Percentiles rank a stretch among this genome's conserved stretches.
phyloP scores from a whole-genome alignment of 2,113 vertebrate genomes.

The Xiphophorus hellerii region DNA sequence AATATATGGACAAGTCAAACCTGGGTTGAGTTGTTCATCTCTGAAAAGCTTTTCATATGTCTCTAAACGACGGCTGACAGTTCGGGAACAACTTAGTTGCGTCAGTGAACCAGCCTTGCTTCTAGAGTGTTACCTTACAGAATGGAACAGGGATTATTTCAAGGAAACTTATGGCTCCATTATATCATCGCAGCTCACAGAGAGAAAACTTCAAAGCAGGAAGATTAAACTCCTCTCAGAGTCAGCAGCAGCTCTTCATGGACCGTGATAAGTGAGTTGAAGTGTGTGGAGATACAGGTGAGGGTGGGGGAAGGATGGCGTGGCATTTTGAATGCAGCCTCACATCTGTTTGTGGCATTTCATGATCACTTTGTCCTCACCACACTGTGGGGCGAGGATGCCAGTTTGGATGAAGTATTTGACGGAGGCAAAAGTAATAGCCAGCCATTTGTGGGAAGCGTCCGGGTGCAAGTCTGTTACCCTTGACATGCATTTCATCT shows the following conservation, averaged over 20 bases:
- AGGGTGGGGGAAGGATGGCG: conserved; percentile 16
- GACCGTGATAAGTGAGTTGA: conserved; percentile 15
- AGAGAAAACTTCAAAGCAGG: conserved; percentile 29
- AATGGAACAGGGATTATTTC: conserved; percentile 22
- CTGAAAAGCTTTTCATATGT: conserved; percentile 16
- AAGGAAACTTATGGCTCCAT: conserved; percentile 31
- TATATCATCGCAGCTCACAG: conserved; percentile 30
- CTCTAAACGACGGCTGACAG: conserved; percentile 26
- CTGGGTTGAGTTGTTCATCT: not conserved
- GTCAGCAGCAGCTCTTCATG: conserved; percentile 21
- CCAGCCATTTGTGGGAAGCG: conserved; percentile 53
- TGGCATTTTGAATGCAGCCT: conserved; percentile 27
- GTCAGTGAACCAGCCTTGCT: conserved; percentile 34
- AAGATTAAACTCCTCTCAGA: conserved; percentile 23
- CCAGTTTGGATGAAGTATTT: conserved; percentile 52
- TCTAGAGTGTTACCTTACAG: conserved; percentile 15
- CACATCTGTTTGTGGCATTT: conserved; percentile 62
- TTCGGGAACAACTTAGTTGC: conserved; percentile 45
- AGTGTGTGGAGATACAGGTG: conserved; percentile 15
- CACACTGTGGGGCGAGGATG: conserved; percentile 32
- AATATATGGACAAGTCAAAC: not conserved
- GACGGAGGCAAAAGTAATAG: conserved; percentile 60
- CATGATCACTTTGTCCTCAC: conserved; percentile 57
- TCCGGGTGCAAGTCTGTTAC: conserved; percentile 55
- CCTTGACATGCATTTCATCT: conserved; percentile 70